A percentile compares a stretch with the other conserved stretches of the same genome.
These are phyloP conservation scores for Polypterus senegalus DNA, from an alignment of 2,113 vertebrate species.

Conservation along the genomic window DNA sequence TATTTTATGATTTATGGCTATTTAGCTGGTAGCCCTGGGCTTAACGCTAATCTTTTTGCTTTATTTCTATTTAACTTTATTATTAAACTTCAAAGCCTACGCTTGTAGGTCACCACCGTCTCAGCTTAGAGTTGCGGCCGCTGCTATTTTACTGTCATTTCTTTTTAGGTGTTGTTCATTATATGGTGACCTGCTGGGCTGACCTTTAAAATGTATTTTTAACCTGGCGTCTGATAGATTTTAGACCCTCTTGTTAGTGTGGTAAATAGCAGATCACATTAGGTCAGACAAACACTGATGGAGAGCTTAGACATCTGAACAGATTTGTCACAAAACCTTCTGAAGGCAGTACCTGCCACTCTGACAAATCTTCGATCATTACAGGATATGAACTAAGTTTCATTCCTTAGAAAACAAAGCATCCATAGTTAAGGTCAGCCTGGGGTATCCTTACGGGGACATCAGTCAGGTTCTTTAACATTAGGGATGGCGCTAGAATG, in stretches of 20 bases:
- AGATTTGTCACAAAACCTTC: background rate
- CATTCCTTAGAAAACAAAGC: slow-evolving; percentile 2
- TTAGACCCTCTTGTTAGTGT: background rate
- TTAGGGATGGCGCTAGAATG: no score
- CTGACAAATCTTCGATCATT: slow-evolving; percentile 1
- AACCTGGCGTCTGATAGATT: background rate
- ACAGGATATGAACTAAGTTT: slow-evolving; percentile 5
- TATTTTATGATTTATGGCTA: no score
- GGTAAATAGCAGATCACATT: slow-evolving; percentile 1
- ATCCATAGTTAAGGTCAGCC: background rate
- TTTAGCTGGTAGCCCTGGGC: no score
- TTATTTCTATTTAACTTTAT: no score
- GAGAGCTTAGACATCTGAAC: background rate
- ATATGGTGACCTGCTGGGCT: background rate
- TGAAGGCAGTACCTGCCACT: background rate
- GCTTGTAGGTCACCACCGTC: no score
- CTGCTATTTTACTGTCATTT: background rate
- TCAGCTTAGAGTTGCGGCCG: no score
- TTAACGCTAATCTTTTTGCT: no score
- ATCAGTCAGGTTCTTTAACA: no score
- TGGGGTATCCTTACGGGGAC: no score
- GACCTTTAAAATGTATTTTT: slow-evolving; percentile 3
- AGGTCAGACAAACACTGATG: slow-evolving; percentile 1
- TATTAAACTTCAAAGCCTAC: no score
- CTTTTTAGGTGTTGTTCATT: background rate